phyloP scores from a whole-genome alignment of 2,797 vertebrate genomes.

The Lates japonicus region DNA sequence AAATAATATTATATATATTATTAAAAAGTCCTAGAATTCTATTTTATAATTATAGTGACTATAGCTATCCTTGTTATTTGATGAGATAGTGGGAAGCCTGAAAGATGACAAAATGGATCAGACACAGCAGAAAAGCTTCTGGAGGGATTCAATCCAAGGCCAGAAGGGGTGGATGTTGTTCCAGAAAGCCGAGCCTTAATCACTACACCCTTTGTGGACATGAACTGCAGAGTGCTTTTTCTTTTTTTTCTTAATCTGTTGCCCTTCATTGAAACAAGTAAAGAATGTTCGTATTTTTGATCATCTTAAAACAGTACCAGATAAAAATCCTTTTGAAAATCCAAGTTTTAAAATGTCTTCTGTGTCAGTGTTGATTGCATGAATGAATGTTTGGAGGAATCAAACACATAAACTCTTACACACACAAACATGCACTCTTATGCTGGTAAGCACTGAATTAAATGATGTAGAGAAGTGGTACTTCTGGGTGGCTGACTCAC shows the following conservation, averaged over 20 bases:
- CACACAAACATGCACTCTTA: background rate
- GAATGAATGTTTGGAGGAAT: background rate
- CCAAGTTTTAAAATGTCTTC: background rate
- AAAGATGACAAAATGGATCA: background rate
- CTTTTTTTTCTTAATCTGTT: background rate
- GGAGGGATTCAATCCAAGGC: slow-evolving; percentile 7
- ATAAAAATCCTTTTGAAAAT: slow-evolving; percentile 1
- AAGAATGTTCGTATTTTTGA: background rate
- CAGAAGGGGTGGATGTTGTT: background rate
- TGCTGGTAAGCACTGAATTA: background rate
- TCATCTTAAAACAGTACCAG: background rate
- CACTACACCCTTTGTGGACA: background rate
- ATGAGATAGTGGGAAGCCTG: background rate
- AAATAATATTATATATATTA: background rate
- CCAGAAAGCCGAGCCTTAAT: background rate
- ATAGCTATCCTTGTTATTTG: background rate
- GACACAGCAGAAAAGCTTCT: background rate
- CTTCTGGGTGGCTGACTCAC: slow-evolving; percentile 32
- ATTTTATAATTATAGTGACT: background rate
- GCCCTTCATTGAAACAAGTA: background rate
- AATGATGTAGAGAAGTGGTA: background rate
- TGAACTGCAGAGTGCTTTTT: background rate
- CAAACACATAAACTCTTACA: slow-evolving; percentile 4
- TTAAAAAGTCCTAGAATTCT: background rate
- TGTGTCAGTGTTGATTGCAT: background rate